Base-by-base conservation (phyloP, 2,797 vertebrate species). In the Myotis pilosus region DNA sequence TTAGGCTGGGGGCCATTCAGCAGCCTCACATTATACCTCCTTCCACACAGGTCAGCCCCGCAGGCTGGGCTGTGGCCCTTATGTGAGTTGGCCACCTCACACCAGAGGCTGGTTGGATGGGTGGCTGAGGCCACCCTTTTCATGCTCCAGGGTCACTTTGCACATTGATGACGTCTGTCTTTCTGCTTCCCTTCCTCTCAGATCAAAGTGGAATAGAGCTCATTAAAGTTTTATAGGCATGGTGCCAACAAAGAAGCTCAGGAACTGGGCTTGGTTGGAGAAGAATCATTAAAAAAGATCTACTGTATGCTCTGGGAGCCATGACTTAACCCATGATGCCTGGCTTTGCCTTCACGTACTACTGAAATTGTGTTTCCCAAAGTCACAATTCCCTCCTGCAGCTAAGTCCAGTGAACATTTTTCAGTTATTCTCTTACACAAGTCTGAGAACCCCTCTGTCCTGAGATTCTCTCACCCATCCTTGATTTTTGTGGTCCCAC, bases 191-290 rank as follows among this genome's bases (percentile, higher is more conserved):
- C 16, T 78, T 62, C 9, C 8, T 87, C 19, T 66, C n/a, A 94
- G 41, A 88, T 53, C n/a, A 68, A 75, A 82, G 30, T 55, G 44
- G 23, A 95, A n/a, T 15, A 81, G 72, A 30, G n/a, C 4, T 95
- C 60, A 55, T 88, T 95, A 90, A 94, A 95, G 17, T 49, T 90
- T 95, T 92, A 93, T 79, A 57, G 22, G 44, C 17, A 84, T 17
- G 68, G 69, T 83, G 57, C 82, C 68, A 74, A 53, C 72, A 94
- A 79, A 93, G 10, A 80, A 84, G 33, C 86, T 94, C n/a, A 72
- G 83, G 86, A 94, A 15, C 22, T 38, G 47, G 53, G 23, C 53
- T 92, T 82, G 51, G 33, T 68, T 76, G 41, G 66, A 90, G 44
- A 88, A 71, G 36, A 93, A 66, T 72, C 47, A 36, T 78, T 85